Evolutionary conservation across 2,888 invertebrate genomes (phyloP).

Genomic region (Drosophila rellima): DNA sequence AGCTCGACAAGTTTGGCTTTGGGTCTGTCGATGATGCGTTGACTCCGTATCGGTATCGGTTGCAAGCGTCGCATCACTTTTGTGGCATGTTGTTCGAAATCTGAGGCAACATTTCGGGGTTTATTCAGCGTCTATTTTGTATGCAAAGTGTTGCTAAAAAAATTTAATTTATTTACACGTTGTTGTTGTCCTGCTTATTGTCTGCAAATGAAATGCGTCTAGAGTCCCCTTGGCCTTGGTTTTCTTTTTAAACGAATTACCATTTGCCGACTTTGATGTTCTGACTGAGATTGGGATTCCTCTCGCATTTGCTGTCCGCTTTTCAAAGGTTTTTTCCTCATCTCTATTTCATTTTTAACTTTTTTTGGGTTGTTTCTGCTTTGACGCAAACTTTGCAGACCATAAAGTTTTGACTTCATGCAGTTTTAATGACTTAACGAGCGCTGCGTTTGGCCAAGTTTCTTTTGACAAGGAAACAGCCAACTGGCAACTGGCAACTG

Average conservation of each 20-base stretch:
- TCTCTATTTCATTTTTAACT: conserved; percentile 28
- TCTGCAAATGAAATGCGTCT: conserved; percentile 75
- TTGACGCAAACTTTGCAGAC: conserved; percentile 82
- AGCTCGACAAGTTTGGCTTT: conserved; percentile 28
- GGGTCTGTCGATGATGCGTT: conserved; percentile 48
- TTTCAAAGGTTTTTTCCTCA: conserved; percentile 41
- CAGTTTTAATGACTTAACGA: conserved; percentile 82
- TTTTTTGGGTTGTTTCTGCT: conserved; percentile 50
- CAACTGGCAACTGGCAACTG: conserved; percentile 39
- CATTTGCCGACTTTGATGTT: conserved; percentile 77
- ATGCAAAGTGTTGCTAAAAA: conserved; percentile 74
- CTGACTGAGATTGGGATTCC: conserved; percentile 57
- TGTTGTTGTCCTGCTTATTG: conserved; percentile 68
- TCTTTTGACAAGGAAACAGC: conserved; percentile 61
- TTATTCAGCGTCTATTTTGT: conserved; percentile 61
- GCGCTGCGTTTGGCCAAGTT: conserved; percentile 66
- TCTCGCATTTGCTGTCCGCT: conserved; percentile 57
- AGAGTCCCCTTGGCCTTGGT: conserved; percentile 42
- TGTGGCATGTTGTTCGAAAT: conserved; percentile 66
- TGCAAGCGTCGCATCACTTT: conserved; percentile 47
- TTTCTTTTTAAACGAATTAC: conserved; percentile 77
- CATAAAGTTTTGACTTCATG: conserved; percentile 81
- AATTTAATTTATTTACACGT: conserved; percentile 80
- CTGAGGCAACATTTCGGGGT: conserved; percentile 42
- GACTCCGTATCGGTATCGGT: conserved; percentile 75